Evolutionary conservation across 2,797 vertebrate species (phyloP).

Genomic region (Champsocephalus gunnari): DNA sequence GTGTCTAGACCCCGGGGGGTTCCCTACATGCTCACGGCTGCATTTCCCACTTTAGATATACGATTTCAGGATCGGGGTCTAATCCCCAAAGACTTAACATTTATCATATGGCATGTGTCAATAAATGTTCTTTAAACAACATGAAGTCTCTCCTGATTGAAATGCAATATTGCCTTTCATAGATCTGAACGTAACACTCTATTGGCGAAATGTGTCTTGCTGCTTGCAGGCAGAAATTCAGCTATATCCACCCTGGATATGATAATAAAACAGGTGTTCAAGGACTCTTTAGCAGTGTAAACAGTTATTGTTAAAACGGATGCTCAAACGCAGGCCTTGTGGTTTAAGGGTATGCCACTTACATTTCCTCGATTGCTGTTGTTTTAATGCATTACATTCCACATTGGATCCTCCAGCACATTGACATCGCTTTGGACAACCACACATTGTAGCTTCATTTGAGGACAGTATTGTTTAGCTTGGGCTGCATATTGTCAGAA

Average conservation of each 20-base stretch:
- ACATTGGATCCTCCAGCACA: slow-evolving; percentile 1
- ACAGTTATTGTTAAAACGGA: neutral
- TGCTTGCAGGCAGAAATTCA: slow-evolving; percentile 3
- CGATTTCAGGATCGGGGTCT: too few relatives aligned
- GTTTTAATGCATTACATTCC: neutral
- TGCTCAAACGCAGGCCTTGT: neutral
- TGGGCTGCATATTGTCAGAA: slow-evolving; percentile 29
- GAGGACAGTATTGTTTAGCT: slow-evolving; percentile 14
- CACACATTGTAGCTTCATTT: slow-evolving; percentile 1
- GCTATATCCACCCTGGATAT: neutral
- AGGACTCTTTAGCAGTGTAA: neutral
- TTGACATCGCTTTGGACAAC: neutral
- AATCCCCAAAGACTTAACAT: too few relatives aligned
- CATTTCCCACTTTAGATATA: too few relatives aligned
- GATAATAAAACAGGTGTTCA: neutral
- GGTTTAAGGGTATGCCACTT: neutral
- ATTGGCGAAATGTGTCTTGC: neutral
- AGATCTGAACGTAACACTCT: neutral
- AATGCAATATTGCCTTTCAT: too few relatives aligned
- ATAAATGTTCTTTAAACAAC: too few relatives aligned
- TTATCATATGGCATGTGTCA: too few relatives aligned
- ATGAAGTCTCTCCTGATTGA: too few relatives aligned
- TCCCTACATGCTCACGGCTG: too few relatives aligned
- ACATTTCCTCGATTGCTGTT: neutral
- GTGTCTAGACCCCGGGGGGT: too few relatives aligned